Base-by-base conservation (phyloP, 2,113 vertebrate species). In the Neogobius melanostomus region DNA sequence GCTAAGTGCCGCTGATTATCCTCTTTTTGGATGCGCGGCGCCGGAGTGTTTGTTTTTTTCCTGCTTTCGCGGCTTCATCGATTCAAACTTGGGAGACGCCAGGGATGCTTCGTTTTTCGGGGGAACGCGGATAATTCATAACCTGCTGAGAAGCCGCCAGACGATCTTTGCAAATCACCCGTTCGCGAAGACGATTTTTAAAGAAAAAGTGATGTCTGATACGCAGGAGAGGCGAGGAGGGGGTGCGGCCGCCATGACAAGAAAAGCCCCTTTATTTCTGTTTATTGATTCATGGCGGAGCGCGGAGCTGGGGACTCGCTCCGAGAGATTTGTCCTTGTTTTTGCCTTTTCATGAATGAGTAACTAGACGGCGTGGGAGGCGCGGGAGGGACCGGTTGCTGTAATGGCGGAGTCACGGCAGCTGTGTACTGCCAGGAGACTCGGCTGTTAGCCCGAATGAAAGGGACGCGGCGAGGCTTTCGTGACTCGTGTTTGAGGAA, bases 241-340 rank as follows among this genome's bases (percentile, higher is more conserved):
- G 5, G 17, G 60, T 15, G 8, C 16, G 28, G 6, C 62, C 61
- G 43, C 16, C 16, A 66, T n/a, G 65, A 77, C 76, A 74, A 56
- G 72, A 75, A 17, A 78, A 68, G 62, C 51, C 71, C 80, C 72
- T 80, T 81, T 76, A 68, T 76, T 71, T 73, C 80, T 82, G 68
- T 75, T 90, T 87, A 85, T 67, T 85, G 82, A 90, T 89, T 84
- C 83, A 89, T 87, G 83, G 85, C 82, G 36, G 68, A 74, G 57
- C 2, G 0, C 28, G 43, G 77, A 83, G 84, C 85, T 87, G 87
- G 85, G 85, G 82, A 86, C 85, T 47, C 6, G 14, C 65, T 68
- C 72, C 1, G 45, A 49, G 11, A 82, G 71, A 80, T 84, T 78
- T 84, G 85, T 87, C 86, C 85, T 90, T 86, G 88, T 88, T 86